Percentiles rank a stretch among this genome's conserved stretches.
These are phyloP conservation scores for Cheilosia pagana DNA, from an alignment of 2,888 invertebrate genomes.

Conservation along the genomic window DNA sequence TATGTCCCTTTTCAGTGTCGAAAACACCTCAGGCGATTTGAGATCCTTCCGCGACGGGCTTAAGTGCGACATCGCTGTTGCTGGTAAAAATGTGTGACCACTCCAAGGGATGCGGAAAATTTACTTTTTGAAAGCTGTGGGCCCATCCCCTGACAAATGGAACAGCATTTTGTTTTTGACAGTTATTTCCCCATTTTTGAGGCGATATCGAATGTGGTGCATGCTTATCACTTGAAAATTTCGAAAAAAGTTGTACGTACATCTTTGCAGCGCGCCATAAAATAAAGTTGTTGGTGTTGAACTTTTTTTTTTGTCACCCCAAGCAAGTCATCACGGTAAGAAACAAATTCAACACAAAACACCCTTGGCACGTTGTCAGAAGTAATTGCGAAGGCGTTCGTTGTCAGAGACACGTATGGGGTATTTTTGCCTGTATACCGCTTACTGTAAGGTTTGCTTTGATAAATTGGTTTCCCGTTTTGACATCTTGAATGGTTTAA, in stretches of 20 bases:
- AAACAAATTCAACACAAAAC: background rate
- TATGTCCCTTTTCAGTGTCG: conserved; percentile 43
- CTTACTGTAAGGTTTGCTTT: conserved; percentile 13
- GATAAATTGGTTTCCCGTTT: conserved; percentile 56
- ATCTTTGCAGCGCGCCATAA: conserved; percentile 8
- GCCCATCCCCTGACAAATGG: conserved; percentile 35
- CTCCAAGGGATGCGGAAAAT: conserved; percentile 53
- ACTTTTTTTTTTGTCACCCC: background rate
- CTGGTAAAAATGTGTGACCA: conserved; percentile 45
- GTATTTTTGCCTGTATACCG: conserved; percentile 4
- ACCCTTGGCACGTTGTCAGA: conserved; percentile 47
- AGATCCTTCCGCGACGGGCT: conserved; percentile 28
- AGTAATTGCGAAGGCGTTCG: conserved; percentile 32
- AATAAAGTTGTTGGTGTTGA: conserved; percentile 16
- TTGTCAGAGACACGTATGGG: conserved; percentile 18
- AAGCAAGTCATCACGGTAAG: background rate
- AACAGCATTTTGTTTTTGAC: conserved; percentile 40
- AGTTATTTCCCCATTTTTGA: background rate
- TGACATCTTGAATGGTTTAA: conserved; percentile 46
- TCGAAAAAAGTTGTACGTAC: conserved; percentile 6
- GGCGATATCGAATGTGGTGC: background rate
- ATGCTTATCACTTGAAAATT: conserved; percentile 1
- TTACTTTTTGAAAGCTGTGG: conserved; percentile 54
- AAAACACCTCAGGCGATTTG: conserved; percentile 45
- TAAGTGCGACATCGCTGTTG: conserved; percentile 31